phyloP scores from a whole-genome alignment of 2,888 invertebrate species.

The Drosophila ochracea region DNA sequence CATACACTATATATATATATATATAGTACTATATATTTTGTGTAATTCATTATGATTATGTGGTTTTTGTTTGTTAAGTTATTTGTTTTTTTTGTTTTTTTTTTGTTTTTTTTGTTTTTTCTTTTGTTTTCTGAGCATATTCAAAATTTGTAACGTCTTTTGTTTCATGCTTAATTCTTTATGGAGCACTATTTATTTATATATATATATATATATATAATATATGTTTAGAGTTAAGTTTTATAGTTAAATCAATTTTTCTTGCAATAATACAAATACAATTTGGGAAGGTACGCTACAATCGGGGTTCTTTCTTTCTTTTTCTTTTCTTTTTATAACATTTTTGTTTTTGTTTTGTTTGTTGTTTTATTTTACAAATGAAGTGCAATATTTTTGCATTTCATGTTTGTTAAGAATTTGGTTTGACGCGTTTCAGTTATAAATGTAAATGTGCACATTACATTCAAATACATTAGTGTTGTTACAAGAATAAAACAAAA shows the following conservation, averaged over 20 bases:
- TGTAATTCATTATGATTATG: slow-evolving; percentile 4
- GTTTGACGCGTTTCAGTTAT: slow-evolving; percentile 76
- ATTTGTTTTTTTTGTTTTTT: background rate
- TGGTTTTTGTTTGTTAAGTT: slow-evolving; percentile 6
- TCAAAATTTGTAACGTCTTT: slow-evolving; percentile 48
- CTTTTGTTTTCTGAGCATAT: slow-evolving; percentile 40
- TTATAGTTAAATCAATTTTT: slow-evolving; percentile 15
- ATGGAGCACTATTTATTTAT: slow-evolving; percentile 3
- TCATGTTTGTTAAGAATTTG: slow-evolving; percentile 73
- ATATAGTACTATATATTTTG: slow-evolving; percentile 16
- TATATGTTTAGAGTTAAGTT: slow-evolving; percentile 23
- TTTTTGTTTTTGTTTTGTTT: slow-evolving; percentile 29
- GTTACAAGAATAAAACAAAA: slow-evolving; percentile 3
- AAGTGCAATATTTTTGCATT: slow-evolving; percentile 36
- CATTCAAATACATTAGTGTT: slow-evolving; percentile 10
- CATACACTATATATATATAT: slow-evolving; percentile 12
- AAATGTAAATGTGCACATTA: slow-evolving; percentile 6
- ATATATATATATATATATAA: slow-evolving; percentile 2
- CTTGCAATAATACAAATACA: slow-evolving; percentile 34
- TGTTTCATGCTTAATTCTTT: slow-evolving; percentile 8
- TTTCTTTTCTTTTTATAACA: slow-evolving; percentile 7
- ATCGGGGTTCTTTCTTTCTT: slow-evolving; percentile 10
- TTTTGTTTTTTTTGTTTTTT: background rate
- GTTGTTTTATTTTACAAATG: slow-evolving; percentile 54
- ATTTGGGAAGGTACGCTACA: slow-evolving; percentile 55